These are phyloP conservation scores for Drosophila arizonae DNA, from an alignment of 1,140 invertebrate species.

Conservation along the genomic window DNA sequence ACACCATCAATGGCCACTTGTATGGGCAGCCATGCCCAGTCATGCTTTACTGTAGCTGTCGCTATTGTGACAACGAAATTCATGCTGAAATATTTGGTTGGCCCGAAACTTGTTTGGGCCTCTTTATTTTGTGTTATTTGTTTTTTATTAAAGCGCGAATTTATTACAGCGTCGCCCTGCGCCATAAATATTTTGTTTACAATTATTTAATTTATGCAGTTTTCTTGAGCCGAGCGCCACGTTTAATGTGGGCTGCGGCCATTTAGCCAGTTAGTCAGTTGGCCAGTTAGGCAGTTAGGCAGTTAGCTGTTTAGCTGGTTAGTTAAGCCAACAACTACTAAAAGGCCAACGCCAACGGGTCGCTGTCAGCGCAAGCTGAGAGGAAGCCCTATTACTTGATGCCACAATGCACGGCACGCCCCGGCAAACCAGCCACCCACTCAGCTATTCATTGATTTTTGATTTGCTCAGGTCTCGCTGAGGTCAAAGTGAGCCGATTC, in stretches of 20 bases:
- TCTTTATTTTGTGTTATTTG: slow-evolving; percentile 23
- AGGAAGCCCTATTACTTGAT: slow-evolving; percentile 74
- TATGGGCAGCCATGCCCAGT: slow-evolving; percentile 32
- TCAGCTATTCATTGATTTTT: slow-evolving; percentile 68
- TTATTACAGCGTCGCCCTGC: slow-evolving; percentile 69
- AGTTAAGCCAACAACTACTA: slow-evolving; percentile 47
- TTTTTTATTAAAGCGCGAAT: slow-evolving; percentile 70
- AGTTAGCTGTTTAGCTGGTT: slow-evolving; percentile 20
- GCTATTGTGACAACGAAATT: slow-evolving; percentile 68
- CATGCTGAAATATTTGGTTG: slow-evolving; percentile 76
- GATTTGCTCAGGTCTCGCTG: slow-evolving; percentile 39
- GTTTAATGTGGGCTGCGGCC: slow-evolving; percentile 60
- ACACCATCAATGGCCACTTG: slow-evolving; percentile 42
- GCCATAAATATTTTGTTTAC: slow-evolving; percentile 81
- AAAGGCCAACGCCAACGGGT: slow-evolving; percentile 53
- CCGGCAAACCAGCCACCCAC: not conserved
- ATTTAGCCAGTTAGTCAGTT: slow-evolving; percentile 30
- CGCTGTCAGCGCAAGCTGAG: slow-evolving; percentile 25
- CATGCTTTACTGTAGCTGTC: slow-evolving; percentile 46
- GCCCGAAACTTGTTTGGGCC: slow-evolving; percentile 56
- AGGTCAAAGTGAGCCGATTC: slow-evolving; percentile 62
- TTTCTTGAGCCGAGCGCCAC: slow-evolving; percentile 61
- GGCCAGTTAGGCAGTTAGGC: slow-evolving; percentile 28
- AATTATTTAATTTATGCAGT: slow-evolving; percentile 79
- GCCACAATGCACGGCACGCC: slow-evolving; percentile 42